A percentile compares a stretch with the other conserved stretches of the same genome.
phyloP scores from a whole-genome alignment of 2,797 vertebrate species.

The Scolopax bukidnonensis region DNA sequence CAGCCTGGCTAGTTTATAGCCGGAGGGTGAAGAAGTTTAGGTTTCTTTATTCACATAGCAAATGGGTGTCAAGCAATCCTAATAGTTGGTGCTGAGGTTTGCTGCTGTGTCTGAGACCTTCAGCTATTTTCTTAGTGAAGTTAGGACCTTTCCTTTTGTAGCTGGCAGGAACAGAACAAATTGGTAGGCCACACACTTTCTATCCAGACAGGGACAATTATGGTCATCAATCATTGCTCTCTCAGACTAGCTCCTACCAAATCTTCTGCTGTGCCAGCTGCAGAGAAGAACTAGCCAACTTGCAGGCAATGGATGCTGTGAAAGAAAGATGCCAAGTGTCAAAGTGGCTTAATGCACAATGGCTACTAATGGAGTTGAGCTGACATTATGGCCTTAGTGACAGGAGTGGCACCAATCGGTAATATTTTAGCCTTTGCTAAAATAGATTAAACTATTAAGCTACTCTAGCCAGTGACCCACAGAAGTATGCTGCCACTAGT shows the following conservation, averaged over 20 bases:
- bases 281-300: slow-evolving; percentile 26
- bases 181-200: slow-evolving; percentile 53
- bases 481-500: neutral
- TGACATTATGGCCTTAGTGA: neutral
- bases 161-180: slow-evolving; percentile 45
- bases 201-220: slow-evolving; percentile 12
- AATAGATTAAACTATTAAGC: neutral
- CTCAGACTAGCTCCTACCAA: neutral
- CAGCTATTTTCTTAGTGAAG: slow-evolving; percentile 27
- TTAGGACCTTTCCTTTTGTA: slow-evolving; percentile 30
- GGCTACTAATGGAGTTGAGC: neutral
- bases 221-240: slow-evolving; percentile 57
- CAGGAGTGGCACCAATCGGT: neutral
- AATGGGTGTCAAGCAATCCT: neutral
- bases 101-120: neutral
- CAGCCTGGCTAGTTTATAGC: neutral
- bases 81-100: neutral
- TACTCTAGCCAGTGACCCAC: neutral
- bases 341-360: neutral
- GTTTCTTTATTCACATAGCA: neutral
- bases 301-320: neutral
- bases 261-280: slow-evolving; percentile 12
- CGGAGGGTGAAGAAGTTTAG: neutral
- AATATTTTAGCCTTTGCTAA: neutral
- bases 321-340: neutral